Percentiles rank a stretch among this genome's conserved stretches.
phyloP scores from a whole-genome alignment of 2,113 vertebrate species.

The Chamaea fasciata region DNA sequence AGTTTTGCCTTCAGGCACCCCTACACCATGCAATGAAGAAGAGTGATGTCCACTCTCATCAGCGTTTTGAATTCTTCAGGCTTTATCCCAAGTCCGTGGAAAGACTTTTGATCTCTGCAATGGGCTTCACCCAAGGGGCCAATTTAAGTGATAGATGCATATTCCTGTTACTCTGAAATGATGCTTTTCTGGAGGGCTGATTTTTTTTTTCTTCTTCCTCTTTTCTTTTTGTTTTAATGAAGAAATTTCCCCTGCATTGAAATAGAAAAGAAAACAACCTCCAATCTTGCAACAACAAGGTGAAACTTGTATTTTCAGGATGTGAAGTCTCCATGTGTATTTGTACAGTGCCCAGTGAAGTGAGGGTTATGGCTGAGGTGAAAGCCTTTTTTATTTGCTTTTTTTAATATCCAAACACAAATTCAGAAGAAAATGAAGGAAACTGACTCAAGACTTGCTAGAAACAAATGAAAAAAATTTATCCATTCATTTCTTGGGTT shows the following conservation, averaged over 20 bases:
- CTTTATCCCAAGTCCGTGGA: neutral
- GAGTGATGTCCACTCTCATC: neutral
- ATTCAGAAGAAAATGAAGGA: neutral
- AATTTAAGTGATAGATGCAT: neutral
- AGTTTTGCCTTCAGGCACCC: neutral
- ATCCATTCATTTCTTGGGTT: neutral
- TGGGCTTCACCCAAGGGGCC: neutral
- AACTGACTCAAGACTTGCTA: neutral
- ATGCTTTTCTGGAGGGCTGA: neutral
- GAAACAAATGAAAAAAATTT: neutral
- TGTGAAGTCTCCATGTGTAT: neutral
- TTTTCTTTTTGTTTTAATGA: neutral
- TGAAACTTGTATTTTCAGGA: neutral
- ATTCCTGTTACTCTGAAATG: neutral
- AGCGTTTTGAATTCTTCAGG: neutral
- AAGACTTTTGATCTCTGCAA: neutral
- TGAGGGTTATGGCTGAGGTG: neutral
- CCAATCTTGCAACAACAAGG: neutral
- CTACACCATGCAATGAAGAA: accelerated
- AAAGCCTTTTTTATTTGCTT: neutral
- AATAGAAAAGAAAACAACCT: neutral
- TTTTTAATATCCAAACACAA: neutral
- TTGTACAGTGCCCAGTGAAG: neutral
- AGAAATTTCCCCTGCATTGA: neutral
- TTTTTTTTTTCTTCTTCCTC: neutral